Evolutionary conservation across 2,888 invertebrate genomes (phyloP).

Genomic region (Spodoptera exigua): DNA sequence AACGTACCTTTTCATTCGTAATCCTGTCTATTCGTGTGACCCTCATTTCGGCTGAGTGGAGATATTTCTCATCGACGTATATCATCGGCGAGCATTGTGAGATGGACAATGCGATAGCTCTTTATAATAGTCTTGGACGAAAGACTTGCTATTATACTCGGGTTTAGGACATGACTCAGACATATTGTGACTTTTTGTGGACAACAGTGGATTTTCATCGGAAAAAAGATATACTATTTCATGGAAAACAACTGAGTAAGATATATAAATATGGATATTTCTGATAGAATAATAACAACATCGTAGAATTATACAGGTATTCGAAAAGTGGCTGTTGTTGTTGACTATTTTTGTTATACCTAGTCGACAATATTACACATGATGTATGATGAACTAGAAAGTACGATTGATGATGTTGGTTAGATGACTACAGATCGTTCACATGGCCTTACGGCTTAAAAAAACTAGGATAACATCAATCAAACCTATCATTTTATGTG

Average conservation of each 20-base stretch:
- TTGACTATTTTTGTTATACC: too few relatives aligned
- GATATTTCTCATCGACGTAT: constrained; percentile 71
- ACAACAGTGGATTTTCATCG: constrained; percentile 38
- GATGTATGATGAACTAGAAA: too few relatives aligned
- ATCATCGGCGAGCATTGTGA: constrained; percentile 63
- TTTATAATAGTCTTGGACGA: constrained; percentile 56
- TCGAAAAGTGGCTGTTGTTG: too few relatives aligned
- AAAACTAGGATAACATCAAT: too few relatives aligned
- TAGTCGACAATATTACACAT: too few relatives aligned
- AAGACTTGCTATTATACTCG: constrained; percentile 47
- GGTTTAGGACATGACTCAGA: constrained; percentile 48
- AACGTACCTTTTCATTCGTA: constrained; percentile 65
- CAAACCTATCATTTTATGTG: too few relatives aligned
- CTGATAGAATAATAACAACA: too few relatives aligned
- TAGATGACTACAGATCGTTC: too few relatives aligned
- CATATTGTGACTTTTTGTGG: constrained; percentile 51
- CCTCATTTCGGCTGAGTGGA: constrained; percentile 72
- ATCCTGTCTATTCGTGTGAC: constrained; percentile 70
- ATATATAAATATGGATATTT: constrained; percentile 8
- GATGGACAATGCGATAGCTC: constrained; percentile 58
- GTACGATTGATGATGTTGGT: too few relatives aligned
- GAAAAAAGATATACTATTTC: constrained; percentile 23
- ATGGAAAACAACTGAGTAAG: constrained; percentile 18
- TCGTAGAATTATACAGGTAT: too few relatives aligned
- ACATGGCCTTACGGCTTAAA: too few relatives aligned